A percentile compares a stretch with the other conserved stretches of the same genome.
phyloP scores from a whole-genome alignment of 2,113 vertebrate species.

The Camelus bactrianus region DNA sequence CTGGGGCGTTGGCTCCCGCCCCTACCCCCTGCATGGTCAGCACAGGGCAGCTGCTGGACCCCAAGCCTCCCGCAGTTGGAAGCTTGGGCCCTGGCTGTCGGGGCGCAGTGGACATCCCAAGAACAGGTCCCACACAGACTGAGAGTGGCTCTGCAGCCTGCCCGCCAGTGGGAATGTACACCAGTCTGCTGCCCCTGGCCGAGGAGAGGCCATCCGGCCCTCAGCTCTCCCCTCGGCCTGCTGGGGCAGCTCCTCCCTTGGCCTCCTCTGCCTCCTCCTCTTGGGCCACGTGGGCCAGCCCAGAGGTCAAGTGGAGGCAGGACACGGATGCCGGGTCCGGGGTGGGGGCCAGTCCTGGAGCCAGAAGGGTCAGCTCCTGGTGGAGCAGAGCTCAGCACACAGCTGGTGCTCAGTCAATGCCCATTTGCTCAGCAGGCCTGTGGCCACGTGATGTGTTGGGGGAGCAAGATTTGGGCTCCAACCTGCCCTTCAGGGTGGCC shows the following conservation, averaged over 20 bases:
- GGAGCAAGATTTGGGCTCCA: background rate
- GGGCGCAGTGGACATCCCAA: background rate
- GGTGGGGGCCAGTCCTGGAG: too few relatives aligned
- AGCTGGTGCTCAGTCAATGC: background rate
- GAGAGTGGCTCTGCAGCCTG: background rate
- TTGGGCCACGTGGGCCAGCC: background rate
- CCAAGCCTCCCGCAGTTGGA: background rate
- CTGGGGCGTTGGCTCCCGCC: too few relatives aligned
- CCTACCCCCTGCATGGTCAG: rapidly evolving
- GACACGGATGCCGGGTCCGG: background rate
- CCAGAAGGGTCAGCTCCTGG: too few relatives aligned
- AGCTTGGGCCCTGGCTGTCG: background rate
- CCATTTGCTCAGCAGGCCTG: too few relatives aligned
- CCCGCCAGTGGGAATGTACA: background rate
- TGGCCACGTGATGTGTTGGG: rapidly evolving
- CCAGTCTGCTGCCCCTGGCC: background rate
- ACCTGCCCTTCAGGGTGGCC: background rate
- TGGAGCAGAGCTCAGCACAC: background rate
- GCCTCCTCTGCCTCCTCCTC: background rate
- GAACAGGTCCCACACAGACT: too few relatives aligned
- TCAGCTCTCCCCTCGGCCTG: rapidly evolving
- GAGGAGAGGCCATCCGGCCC: background rate
- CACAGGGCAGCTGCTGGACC: background rate
- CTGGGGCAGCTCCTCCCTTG: background rate
- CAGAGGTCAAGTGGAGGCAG: background rate